phyloP scores from a whole-genome alignment of 2,797 vertebrate genomes.

The Perodicticus potto region DNA sequence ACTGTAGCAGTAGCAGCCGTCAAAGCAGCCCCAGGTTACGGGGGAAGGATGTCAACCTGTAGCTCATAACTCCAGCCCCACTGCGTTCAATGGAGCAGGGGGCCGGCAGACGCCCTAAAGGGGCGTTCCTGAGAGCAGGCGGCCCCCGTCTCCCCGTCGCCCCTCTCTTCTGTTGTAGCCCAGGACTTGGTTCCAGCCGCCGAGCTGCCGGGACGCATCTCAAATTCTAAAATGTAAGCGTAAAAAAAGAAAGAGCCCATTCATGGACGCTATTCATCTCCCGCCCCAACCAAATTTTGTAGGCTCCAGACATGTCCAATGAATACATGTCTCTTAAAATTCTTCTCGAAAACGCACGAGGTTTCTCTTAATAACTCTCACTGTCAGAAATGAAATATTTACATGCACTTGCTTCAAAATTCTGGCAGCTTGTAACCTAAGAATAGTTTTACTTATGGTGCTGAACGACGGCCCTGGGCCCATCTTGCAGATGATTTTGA shows the following conservation, averaged over 20 bases:
- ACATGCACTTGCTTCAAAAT: slow-evolving; percentile 79
- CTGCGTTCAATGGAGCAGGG: neutral
- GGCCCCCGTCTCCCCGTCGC: too few relatives aligned
- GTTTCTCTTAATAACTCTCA: slow-evolving; percentile 85
- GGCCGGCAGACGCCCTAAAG: neutral
- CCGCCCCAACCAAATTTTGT: slow-evolving; percentile 49
- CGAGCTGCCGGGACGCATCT: slow-evolving; percentile 42
- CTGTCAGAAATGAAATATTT: slow-evolving; percentile 86
- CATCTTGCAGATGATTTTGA: slow-evolving; percentile 40
- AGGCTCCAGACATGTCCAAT: slow-evolving; percentile 78
- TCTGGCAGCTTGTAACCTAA: slow-evolving; percentile 84
- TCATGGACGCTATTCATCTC: slow-evolving; percentile 73
- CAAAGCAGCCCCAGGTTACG: neutral
- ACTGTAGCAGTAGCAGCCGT: accelerated
- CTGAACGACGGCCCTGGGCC: slow-evolving; percentile 77
- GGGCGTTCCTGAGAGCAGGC: neutral
- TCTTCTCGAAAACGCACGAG: slow-evolving; percentile 83
- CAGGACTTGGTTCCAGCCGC: slow-evolving; percentile 46
- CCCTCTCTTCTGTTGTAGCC: neutral
- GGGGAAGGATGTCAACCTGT: too few relatives aligned
- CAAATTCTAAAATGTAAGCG: slow-evolving; percentile 59
- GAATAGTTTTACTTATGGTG: slow-evolving; percentile 81
- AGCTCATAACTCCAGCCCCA: neutral
- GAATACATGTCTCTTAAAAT: slow-evolving; percentile 82
- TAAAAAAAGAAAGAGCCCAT: slow-evolving; percentile 52